phyloP scores from a whole-genome alignment of 2,797 vertebrate genomes.

The Anableps anableps region DNA sequence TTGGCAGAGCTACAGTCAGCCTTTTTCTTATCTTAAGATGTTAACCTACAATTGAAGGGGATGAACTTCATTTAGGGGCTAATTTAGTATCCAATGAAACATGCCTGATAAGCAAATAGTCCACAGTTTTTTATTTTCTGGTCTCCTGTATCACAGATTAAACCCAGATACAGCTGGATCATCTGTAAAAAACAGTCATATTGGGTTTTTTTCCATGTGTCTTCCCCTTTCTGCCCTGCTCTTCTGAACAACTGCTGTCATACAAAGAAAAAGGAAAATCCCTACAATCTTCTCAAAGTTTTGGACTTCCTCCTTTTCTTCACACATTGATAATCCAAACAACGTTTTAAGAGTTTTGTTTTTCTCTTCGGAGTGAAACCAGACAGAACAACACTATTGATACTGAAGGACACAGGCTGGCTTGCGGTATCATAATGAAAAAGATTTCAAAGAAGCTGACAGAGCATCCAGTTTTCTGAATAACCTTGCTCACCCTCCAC shows the following conservation, averaged over 20 bases:
- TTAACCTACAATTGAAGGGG: neutral
- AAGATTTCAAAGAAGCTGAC: neutral
- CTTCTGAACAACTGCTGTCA: neutral
- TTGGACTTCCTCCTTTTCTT: neutral
- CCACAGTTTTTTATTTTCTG: neutral
- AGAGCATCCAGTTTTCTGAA: neutral
- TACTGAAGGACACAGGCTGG: neutral
- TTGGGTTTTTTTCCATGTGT: neutral
- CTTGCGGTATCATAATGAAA: neutral
- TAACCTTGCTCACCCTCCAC: too few species aligned
- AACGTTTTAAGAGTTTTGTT: neutral
- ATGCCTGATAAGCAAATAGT: neutral
- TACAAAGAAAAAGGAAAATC: neutral
- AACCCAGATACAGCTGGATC: neutral
- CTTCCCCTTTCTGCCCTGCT: neutral
- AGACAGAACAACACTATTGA: neutral
- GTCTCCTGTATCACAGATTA: neutral
- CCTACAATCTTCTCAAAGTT: neutral
- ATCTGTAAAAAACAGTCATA: neutral
- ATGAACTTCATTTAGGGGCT: neutral
- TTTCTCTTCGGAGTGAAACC: neutral
- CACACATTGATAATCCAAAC: neutral
- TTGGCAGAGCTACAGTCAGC: neutral
- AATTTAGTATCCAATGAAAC: neutral
- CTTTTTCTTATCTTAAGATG: neutral